phyloP scores from a whole-genome alignment of 2,888 invertebrate genomes.

The Lepas anatifera region DNA sequence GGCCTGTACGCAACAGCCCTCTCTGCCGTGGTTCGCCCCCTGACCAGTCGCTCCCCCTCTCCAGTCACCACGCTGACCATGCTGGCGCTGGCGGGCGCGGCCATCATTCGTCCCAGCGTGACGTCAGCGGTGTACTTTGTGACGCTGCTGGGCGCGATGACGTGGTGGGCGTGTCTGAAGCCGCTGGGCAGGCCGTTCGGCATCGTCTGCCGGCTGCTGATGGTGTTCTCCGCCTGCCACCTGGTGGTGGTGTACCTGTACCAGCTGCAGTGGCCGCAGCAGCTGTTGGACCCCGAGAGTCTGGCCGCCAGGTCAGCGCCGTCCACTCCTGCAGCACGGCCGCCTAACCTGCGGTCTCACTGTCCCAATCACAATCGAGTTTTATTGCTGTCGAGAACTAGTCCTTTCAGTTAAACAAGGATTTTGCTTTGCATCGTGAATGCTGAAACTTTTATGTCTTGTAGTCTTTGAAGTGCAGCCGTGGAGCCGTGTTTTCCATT shows the following conservation, averaged over 20 bases:
- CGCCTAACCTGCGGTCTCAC: no score
- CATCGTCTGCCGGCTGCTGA: conserved; percentile 28
- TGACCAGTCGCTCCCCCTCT: no score
- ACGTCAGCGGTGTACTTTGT: conserved; percentile 76
- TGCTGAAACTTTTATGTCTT: no score
- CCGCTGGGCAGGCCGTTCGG: conserved; percentile 44
- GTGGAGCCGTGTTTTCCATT: no score
- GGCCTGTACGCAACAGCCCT: no score
- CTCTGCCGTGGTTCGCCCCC: no score
- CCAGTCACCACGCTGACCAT: conserved; percentile 18
- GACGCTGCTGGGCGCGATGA: conserved; percentile 67
- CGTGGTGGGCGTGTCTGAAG: conserved; percentile 65
- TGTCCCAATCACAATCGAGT: no score
- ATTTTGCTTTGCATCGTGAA: no score
- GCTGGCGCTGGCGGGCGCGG: conserved; percentile 50
- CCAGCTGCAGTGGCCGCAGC: conserved; percentile 71
- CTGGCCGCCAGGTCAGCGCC: conserved; percentile 63
- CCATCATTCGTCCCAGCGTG: conserved; percentile 67
- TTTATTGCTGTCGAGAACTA: no score
- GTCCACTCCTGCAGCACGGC: no score
- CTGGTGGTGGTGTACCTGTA: conserved; percentile 60
- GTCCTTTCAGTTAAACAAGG: no score
- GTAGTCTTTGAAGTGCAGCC: no score
- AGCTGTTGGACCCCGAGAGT: conserved; percentile 51
- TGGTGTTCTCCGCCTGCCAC: conserved; percentile 59